phyloP scores from a whole-genome alignment of 2,797 vertebrate genomes.

The Dipus sagitta region DNA sequence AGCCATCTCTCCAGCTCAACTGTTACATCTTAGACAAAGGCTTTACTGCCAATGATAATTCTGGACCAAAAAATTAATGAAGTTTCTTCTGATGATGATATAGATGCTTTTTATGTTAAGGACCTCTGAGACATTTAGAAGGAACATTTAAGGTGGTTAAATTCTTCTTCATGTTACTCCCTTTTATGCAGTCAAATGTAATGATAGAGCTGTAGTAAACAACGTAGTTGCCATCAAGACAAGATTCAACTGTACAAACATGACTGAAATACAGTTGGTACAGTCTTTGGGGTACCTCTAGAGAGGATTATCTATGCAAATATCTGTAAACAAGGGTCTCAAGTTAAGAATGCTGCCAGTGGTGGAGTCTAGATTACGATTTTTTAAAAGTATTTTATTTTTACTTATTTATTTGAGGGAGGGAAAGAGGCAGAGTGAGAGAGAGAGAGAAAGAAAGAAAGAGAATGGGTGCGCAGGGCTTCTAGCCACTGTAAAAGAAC shows the following conservation, averaged over 20 bases:
- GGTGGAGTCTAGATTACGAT: conserved; percentile 99
- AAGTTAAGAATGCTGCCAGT: conserved; percentile 97
- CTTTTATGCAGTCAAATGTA: conserved; percentile 98
- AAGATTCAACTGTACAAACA: conserved; percentile 98
- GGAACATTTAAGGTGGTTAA: conserved; percentile 95
- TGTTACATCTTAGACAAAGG: conserved; percentile 95
- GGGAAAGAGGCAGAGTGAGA: too few relatives aligned
- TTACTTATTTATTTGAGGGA: too few relatives aligned
- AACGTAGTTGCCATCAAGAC: conserved; percentile 94
- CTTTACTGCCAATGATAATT: conserved; percentile 94
- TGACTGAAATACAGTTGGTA: conserved; percentile 97
- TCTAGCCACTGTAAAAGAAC: too few relatives aligned
- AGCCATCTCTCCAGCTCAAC: too few relatives aligned
- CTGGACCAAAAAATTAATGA: conserved; percentile 98
- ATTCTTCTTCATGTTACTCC: conserved; percentile 94
- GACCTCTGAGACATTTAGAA: conserved; percentile 96
- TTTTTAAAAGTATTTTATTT: too few relatives aligned
- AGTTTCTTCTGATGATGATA: conserved; percentile 96
- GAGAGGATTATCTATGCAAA: conserved; percentile 98
- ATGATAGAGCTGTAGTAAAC: conserved; percentile 93
- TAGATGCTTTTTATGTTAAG: conserved; percentile 97
- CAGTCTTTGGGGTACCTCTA: conserved; percentile 95
- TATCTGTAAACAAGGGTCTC: conserved; percentile 98
- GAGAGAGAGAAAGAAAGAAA: too few relatives aligned
- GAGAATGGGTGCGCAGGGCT: too few relatives aligned